Conservation (phyloP, 64 coral and sea anemone species). For the Pachyseris speciosa region DNA sequence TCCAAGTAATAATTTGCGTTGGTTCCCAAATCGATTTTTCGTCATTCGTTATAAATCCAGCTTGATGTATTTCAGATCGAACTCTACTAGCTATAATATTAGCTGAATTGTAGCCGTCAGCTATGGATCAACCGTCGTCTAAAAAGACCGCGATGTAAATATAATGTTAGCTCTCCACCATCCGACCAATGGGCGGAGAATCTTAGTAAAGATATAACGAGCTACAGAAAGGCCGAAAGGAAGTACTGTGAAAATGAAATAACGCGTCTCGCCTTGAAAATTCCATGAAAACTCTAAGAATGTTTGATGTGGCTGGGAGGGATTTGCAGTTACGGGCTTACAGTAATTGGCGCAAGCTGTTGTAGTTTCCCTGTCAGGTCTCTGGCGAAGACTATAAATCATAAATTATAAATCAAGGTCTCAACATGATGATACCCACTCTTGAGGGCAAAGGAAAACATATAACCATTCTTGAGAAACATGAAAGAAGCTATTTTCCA, state of each 20-base stretch:
- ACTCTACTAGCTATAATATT: neutral
- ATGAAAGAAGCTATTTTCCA: neutral
- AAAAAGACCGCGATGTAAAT: neutral
- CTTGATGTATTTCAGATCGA: neutral
- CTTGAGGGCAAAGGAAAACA: conserved; percentile 1
- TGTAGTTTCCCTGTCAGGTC: too few relatives aligned
- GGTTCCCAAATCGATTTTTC: conserved; percentile 61
- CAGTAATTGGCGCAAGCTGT: too few relatives aligned
- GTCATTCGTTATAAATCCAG: conserved; percentile 21
- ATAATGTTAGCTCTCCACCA: neutral
- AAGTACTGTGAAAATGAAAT: neutral
- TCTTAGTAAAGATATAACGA: neutral
- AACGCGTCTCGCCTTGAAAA: neutral
- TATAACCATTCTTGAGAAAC: neutral
- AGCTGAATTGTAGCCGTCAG: neutral
- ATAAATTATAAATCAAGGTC: too few relatives aligned
- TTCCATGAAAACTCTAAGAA: conserved; percentile 9
- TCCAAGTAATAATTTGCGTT: conserved; percentile 30
- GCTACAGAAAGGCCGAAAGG: conserved; percentile 21
- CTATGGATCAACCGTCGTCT: neutral
- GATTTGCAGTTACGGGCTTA: too few relatives aligned
- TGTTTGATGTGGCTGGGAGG: neutral
- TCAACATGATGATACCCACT: conserved; percentile 36
- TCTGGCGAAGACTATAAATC: too few relatives aligned
- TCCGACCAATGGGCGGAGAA: neutral